Base-by-base conservation (phyloP, 2,797 vertebrate genomes). In the Sebastes vulpes region DNA sequence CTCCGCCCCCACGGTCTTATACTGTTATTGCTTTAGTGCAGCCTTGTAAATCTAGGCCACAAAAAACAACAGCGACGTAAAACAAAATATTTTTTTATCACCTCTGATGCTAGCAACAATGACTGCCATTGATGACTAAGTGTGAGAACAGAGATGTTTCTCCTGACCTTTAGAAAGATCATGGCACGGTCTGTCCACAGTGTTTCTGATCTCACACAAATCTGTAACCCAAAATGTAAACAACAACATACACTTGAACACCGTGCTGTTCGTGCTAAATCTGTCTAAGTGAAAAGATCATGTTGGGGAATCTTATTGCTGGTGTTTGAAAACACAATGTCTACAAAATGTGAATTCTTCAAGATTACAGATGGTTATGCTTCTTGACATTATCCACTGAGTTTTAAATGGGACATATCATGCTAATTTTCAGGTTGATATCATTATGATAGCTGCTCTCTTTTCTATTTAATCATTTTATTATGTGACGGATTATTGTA, bases 121-220 rank as follows among this genome's bases (percentile, higher is more conserved):
- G 85, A 87, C 88, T 91, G 82, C 82, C 23, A 66, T 89, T 93
- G 91, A 92, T 90, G 89, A 93, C 91, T 90, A 86, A 92, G 88
- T 86, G 92, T 79, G 89, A 88, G 87, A 75, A 54, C 77, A 56
- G 81, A 90, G 76, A 81, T 84, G 84, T 59, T 72, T 80, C 81
- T 78, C 67, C 80, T 91, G 90, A 93, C 91, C 90, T 94, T 93
- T 87, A 70, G 14, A 83, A 77, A 69, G 79, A 90, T 81, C 50
- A 6, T 10, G 61, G 57, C 52, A 20, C 65, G 58, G 70, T 69
- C 79, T 86, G 81, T 69, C 18, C 14, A 73, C 72, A 32, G 69
- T 18, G 46, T 21, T 82, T 42, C 74, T 3, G 1, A 71, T 81
- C 52, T 80, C 69, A 79, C 75, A 72, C 50, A 35, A 59, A 79